Evolutionary conservation across 2,888 invertebrate species (phyloP).

Genomic region (Philonicus albiceps): DNA sequence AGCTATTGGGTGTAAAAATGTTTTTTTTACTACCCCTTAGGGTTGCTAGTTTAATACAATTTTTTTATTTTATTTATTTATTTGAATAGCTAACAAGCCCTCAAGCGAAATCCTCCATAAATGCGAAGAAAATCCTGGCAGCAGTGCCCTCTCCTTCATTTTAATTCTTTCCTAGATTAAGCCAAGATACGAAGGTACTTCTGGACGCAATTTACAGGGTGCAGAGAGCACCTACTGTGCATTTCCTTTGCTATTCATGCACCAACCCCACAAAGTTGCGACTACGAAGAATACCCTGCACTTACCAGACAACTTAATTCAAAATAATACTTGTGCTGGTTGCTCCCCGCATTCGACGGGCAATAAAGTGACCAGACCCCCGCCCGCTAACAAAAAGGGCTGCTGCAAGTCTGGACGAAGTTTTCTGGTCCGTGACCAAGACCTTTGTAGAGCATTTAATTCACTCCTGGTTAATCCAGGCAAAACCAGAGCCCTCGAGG

Average conservation of each 20-base stretch:
- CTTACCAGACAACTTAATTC: neutral
- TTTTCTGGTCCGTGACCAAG: neutral
- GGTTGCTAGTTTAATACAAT: neutral
- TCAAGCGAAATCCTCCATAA: neutral
- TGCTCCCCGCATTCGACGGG: neutral
- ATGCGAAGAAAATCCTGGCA: neutral
- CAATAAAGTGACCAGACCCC: neutral
- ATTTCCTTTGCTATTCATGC: neutral
- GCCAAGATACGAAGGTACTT: neutral
- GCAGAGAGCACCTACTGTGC: neutral
- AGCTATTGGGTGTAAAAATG: neutral
- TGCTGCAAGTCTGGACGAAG: neutral
- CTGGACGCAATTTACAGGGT: neutral
- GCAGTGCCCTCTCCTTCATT: neutral
- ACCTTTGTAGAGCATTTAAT: neutral
- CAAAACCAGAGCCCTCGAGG: neutral
- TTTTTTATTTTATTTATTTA: neutral
- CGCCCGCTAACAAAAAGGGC: neutral
- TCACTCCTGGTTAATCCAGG: neutral
- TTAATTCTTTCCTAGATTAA: neutral
- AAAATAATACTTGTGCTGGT: neutral
- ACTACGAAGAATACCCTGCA: neutral
- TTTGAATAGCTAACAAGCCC: neutral
- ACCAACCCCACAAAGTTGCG: neutral
- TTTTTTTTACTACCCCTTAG: neutral